Evolutionary conservation across 2,113 vertebrate species (phyloP).

Genomic region (Syngnathus scovelli): DNA sequence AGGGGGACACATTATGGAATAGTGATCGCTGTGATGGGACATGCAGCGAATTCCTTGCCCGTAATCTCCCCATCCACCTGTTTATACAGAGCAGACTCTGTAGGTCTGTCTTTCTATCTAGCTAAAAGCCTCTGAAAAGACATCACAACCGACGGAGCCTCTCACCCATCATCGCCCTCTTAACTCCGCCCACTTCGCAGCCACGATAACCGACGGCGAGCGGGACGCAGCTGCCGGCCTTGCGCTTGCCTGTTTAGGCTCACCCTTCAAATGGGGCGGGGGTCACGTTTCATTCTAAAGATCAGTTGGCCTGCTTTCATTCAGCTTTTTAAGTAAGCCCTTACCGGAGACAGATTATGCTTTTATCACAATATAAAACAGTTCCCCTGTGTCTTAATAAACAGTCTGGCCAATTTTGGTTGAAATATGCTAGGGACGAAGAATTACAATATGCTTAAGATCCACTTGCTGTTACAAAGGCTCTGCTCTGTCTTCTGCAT

Average conservation of each 20-base stretch:
- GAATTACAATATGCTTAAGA: background rate
- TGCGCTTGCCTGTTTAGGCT: slow-evolving; percentile 58
- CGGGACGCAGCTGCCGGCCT: slow-evolving; percentile 46
- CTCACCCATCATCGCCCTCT: slow-evolving; percentile 67
- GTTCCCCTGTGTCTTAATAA: background rate
- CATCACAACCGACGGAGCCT: slow-evolving; percentile 61
- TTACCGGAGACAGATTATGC: slow-evolving; percentile 19
- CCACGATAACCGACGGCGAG: slow-evolving; percentile 18
- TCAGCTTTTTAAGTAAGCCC: slow-evolving; percentile 40
- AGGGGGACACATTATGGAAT: background rate
- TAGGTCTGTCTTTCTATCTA: slow-evolving; percentile 40
- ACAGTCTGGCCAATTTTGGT: too few relatives aligned
- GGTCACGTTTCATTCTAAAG: slow-evolving; percentile 56
- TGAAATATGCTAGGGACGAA: too few relatives aligned
- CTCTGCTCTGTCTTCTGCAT: slow-evolving; percentile 26
- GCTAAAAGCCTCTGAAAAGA: slow-evolving; percentile 57
- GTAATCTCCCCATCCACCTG: slow-evolving; percentile 36
- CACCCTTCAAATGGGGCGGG: slow-evolving; percentile 31
- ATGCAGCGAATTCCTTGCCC: slow-evolving; percentile 8
- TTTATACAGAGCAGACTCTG: slow-evolving; percentile 40
- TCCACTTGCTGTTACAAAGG: too few relatives aligned
- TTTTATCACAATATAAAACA: background rate
- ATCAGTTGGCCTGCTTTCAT: slow-evolving; percentile 53
- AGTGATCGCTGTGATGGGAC: too few relatives aligned
- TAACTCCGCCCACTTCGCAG: slow-evolving; percentile 44